Evolutionary conservation across 2,113 vertebrate species (phyloP), one percentile per base, ranked within the genome.

Genomic region (Pteropus alecto): DNA sequence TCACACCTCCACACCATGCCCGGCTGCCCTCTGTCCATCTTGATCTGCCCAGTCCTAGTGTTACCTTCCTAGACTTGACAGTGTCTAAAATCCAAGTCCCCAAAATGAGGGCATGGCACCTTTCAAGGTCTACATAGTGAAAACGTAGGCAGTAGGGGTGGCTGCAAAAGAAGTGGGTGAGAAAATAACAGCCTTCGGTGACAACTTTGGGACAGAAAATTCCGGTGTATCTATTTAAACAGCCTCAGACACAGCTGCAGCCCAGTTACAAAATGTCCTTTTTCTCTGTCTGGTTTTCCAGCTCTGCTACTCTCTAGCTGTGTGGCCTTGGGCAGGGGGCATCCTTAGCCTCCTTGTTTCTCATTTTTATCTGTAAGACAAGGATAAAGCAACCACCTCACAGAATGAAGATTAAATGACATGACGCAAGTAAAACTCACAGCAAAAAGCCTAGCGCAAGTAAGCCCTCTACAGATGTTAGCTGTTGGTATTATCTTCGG

Each of bases 131-230:
- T 30, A 56, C 77, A 89, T 38, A 71, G 28, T 21, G 30, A 30
- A 48, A 35, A n/a, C 0, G 22, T 0, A 58, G 21, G 33, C 38
- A 3, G 1, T 1, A 10, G 46, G 26, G 18, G 19, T 7, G 38
- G 73, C 43, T 5, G 26, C 4, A 5, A 21, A 15, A 74, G 6
- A 9, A n/a, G 48, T 6, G 56, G 46, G 13, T 12, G 28, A 78
- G 38, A 83, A 58, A n/a, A n/a, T 19, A 58, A 7, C 41, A 28
- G 61, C 58, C 33, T 7, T 5, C 46, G 70, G 83, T 65, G 43
- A 77, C 54, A 67, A 60, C 9, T 30, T 18, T 0, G 87, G 65
- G 77, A 35, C 93, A 79, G 30, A 56, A 83, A 65, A n/a, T 28
- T 33, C 87, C 65, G 18, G 60, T 60, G 58, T 60, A 60, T 73